Base-by-base conservation (phyloP, 2,888 invertebrate genomes). In the Drosophila lutescens region DNA sequence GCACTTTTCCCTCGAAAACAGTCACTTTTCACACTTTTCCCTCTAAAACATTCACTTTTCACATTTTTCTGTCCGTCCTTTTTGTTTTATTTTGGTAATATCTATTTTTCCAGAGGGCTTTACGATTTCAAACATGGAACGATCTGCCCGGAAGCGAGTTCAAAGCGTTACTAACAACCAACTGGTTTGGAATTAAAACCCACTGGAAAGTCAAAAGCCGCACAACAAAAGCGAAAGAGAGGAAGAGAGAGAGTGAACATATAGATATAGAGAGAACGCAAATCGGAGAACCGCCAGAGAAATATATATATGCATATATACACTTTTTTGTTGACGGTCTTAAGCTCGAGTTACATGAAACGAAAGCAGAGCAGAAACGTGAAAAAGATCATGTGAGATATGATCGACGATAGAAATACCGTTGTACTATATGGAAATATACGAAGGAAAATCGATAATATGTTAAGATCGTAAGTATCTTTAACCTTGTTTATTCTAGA, bases 161-260 rank as follows among this genome's bases (percentile, higher is more conserved):
- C 78, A 78, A 80, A 84, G 73, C 65, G 85, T 71, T 72, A 86
- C 80, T 86, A 86, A 88, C 73, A 83, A 86, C 73, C 77, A 86
- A 82, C 88, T 82, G 86, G 88, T 87, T 85, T 81, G 51, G 66
- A 41, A 60, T 7, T 46, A 32, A 38, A 34, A 40, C 66, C 46
- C 47, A 54, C 65, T 78, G 78, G 80, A 77, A 78, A 78, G 61
- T 50, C 67, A 65, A 62, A 43, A 66, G 65, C 60, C 61, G 51
- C 49, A 20, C 32, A 56, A 51, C 54, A 43, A 43, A 41, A 36
- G 47, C 51, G 55, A 54, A 46, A 49, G 50, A 32, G 46, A 30
- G 56, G 53, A 57, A 49, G 36, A 36, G 15, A 26, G 34, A 53
- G 57, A 70, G 57, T 47, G 79, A 32, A 13, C 30, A 40, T 23